Conservation (phyloP, 2,888 invertebrate genomes). For the Rugalucina vietnamica region DNA sequence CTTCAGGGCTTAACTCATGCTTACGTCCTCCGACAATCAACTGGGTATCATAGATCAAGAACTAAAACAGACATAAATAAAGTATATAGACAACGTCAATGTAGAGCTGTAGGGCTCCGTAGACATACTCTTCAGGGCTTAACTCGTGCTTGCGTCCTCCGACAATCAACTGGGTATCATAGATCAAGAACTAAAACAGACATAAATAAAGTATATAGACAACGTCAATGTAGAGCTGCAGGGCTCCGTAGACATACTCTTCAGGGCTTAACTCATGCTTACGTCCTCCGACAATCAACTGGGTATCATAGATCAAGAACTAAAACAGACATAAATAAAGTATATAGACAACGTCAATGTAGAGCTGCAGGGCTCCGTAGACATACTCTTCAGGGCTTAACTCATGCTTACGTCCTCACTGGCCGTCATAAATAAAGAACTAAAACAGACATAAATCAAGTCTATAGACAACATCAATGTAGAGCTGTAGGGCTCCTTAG, state of each 20-base stretch:
- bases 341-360: slow-evolving; percentile 87
- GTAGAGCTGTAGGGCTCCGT: slow-evolving; percentile 87
- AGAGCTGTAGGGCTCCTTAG: slow-evolving; percentile 87
- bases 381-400: slow-evolving; percentile 88
- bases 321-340: slow-evolving; percentile 71
- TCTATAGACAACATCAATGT: slow-evolving; percentile 88
- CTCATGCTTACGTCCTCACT: slow-evolving; percentile 87
- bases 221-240: slow-evolving; percentile 88
- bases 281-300: slow-evolving; percentile 88
- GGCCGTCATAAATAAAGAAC: slow-evolving; percentile 88
- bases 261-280: slow-evolving; percentile 87
- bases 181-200: slow-evolving; percentile 86
- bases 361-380: slow-evolving; percentile 87
- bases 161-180: slow-evolving; percentile 88
- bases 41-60: slow-evolving; percentile 88
- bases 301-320: slow-evolving; percentile 88
- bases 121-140: slow-evolving; percentile 88
- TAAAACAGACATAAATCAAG: slow-evolving; percentile 83
- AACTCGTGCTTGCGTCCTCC: slow-evolving; percentile 88
- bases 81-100: slow-evolving; percentile 88
- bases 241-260: slow-evolving; percentile 88
- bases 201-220: too few relatives aligned
- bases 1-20: slow-evolving; percentile 87
- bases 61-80: slow-evolving; percentile 82
- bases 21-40: slow-evolving; percentile 88